Evolutionary conservation across 2,888 invertebrate species (phyloP).

Genomic region (Chalcis sispes): DNA sequence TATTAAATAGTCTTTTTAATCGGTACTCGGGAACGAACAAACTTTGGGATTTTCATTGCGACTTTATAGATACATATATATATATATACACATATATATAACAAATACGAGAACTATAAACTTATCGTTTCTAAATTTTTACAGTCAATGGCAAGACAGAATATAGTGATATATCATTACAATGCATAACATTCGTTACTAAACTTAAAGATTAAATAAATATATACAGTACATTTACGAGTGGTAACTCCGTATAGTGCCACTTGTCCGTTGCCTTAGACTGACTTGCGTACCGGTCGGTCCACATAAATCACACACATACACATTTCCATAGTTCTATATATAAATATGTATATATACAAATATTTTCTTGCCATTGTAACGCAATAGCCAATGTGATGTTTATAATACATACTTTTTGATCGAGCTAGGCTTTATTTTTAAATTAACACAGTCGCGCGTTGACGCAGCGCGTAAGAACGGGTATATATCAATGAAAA

Average conservation of each 20-base stretch:
- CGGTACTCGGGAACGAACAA: neutral
- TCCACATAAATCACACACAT: slow-evolving; percentile 55
- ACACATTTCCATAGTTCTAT: slow-evolving; percentile 57
- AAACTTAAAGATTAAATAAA: slow-evolving; percentile 51
- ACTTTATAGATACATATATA: slow-evolving; percentile 19
- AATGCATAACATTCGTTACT: slow-evolving; percentile 49
- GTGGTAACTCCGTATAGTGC: slow-evolving; percentile 57
- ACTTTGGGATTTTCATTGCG: slow-evolving; percentile 28
- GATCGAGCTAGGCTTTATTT: neutral
- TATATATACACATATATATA: neutral
- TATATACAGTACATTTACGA: slow-evolving; percentile 56
- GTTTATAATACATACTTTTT: slow-evolving; percentile 25
- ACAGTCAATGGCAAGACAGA: slow-evolving; percentile 51
- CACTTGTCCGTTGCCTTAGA: slow-evolving; percentile 59
- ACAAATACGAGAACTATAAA: neutral
- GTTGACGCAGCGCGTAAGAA: neutral
- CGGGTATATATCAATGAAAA: slow-evolving; percentile 21
- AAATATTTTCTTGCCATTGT: slow-evolving; percentile 59
- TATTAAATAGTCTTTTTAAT: neutral
- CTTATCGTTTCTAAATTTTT: slow-evolving; percentile 35
- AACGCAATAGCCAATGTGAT: slow-evolving; percentile 11
- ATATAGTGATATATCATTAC: slow-evolving; percentile 51
- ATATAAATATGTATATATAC: slow-evolving; percentile 50
- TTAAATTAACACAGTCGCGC: slow-evolving; percentile 11
- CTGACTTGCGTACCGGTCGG: slow-evolving; percentile 59